Conservation (phyloP, 37 sponge, comb jelly and placozoan genomes). For the Dysidea cf. avara region DNA sequence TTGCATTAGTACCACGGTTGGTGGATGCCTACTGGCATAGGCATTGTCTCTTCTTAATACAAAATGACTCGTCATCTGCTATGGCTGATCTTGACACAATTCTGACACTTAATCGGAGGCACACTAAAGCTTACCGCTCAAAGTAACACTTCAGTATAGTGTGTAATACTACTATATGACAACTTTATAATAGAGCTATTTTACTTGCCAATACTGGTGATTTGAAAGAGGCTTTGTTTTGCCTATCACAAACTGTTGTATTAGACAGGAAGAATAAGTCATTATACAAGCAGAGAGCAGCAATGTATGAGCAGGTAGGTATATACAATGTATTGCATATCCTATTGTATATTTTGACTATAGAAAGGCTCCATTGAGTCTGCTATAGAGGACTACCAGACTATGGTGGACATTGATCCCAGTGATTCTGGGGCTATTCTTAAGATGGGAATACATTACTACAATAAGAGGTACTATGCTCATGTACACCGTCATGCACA, state of each 20-base stretch:
- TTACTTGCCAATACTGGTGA: conserved; percentile 22
- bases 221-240: conserved; percentile 20
- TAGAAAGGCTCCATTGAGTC: no score
- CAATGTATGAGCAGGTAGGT: conserved; percentile 64
- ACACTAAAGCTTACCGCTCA: conserved; percentile 53
- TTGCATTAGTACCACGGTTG: conserved; percentile 58
- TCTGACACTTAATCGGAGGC: conserved; percentile 60
- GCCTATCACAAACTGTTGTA: background rate
- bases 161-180: background rate
- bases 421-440: no score
- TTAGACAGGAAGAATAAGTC: conserved; percentile 15
- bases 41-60: conserved; percentile 64
- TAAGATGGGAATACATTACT: no score
- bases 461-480: no score
- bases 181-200: conserved; percentile 12
- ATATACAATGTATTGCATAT: no score
- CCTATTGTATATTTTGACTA: no score
- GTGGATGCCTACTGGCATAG: conserved; percentile 80
- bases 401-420: no score
- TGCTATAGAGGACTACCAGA: no score
- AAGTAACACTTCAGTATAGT: conserved; percentile 25
- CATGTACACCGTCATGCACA: no score
- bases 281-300: conserved; percentile 72
- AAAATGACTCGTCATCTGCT: conserved; percentile 44
- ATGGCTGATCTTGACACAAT: conserved; percentile 62